Evolutionary conservation across 2,888 invertebrate genomes (phyloP), one percentile per base, ranked within the genome.

Genomic region (Globia sparganii): DNA sequence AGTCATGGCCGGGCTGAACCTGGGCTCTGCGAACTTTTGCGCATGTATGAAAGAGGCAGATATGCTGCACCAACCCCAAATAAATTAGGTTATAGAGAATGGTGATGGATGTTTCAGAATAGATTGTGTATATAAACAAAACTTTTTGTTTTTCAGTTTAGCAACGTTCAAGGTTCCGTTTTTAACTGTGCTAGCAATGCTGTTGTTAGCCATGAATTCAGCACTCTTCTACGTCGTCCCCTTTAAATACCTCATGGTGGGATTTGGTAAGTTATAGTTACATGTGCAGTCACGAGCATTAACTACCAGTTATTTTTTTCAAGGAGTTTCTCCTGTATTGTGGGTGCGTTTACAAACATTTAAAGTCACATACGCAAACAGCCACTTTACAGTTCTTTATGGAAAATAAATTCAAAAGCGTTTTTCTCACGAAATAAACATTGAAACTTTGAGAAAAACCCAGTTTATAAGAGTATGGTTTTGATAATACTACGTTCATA

Each of bases 131-230:
- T 11, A 21, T 11, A n/a, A 40, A 58, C 1, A 43, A 34, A 28
- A 21, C 0, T 37, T 31, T 46, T 69, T 85, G 72, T 86, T 64
- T 95, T 96, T 88, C 93, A 96, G 96, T 81, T 90, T 96, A 78
- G 91, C 92, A 49, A 93, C 91, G 56, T 96, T 96, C 75, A 94
- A 95, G 84, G 94, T 96, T 11, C 96, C 96, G 0, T 96, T 94
- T 85, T 83, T 96, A 81, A 96, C 94, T 78, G 93, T 92, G 66
- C 86, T 96, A 37, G 82, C 93, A 8, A 95, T 96, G 91, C 61
- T 91, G 3, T 73, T 95, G 74, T 87, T 96, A 34, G 53, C 92
- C 3, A 70, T 85, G 0, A 82, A 92, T 2, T 92, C 96, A 11
- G 73, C 91, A 4, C 89, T 88, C 3, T 83, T 96, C 31, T 95